Base-by-base conservation (phyloP, 1,140 invertebrate genomes). In the Lerema accius region DNA sequence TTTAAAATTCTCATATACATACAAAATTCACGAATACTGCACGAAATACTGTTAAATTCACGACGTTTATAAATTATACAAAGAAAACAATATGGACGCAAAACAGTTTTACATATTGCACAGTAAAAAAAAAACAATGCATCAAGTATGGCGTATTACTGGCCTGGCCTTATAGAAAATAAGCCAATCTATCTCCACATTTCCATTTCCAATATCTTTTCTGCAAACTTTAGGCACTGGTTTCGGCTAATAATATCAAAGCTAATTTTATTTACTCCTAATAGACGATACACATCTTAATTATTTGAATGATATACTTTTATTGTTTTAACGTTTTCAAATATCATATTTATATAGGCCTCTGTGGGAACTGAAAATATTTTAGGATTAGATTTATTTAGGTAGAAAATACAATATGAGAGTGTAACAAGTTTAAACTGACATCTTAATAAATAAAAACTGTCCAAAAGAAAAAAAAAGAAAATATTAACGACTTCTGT, bases 41-140 rank as follows among this genome's bases (percentile, higher is more conserved):
- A 69, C 26, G 51, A 74, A 86, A 84, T 86, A 84, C 82, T 84
- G 82, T 65, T 80, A 71, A 67, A 83, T 83, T 86, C 83, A 84
- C 82, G 78, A 87, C 76, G 79, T 66, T 67, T 64, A 64, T 63
- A 65, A 60, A 65, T 51, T 73, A 61, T 63, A 67, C n/a, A 78
- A 71, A 73, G 67, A 76, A 78, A 80, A 65, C 70, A 80, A 78
- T 76, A 86, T 87, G 86, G 86, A 89, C 86, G 86, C 80, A 89
- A 89, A 86, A 73, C 70, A 85, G 82, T 84, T 82, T 77, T 76
- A 74, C 50, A 72, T 89, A 87, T 89, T 89, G 86, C 86, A 89
- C 86, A 81, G 63, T 78, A 65, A 42, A 70, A 70, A 63, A 63
- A 63, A 53, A 65, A 45, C 10, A 72, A 68, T 65, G 73, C 50